Conservation (phyloP, 2,113 vertebrate species). For the Pangasianodon hypophthalmus region DNA sequence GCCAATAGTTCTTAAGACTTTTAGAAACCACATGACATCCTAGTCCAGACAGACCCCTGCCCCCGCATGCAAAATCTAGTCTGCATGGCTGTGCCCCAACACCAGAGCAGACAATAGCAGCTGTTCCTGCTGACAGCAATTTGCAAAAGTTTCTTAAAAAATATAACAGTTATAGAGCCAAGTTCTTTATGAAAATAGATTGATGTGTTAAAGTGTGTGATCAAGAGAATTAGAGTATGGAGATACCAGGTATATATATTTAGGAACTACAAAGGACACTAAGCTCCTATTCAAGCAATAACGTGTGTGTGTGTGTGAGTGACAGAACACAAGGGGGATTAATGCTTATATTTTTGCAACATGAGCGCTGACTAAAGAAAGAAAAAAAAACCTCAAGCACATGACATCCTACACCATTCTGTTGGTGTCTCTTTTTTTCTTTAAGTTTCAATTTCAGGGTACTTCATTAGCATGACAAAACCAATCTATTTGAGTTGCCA, state of each 20-base stretch:
- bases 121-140: constrained; percentile 19
- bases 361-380: constrained; percentile 26
- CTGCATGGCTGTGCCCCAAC: constrained; percentile 52
- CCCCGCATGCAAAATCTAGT: constrained; percentile 30
- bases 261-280: neutral
- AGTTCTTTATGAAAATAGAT: neutral
- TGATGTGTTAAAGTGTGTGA: neutral
- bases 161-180: neutral
- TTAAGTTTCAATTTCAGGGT: neutral
- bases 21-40: constrained; percentile 42
- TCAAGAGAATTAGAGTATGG: neutral
- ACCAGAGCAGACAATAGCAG: constrained; percentile 43
- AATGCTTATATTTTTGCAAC: constrained; percentile 58
- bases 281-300: neutral
- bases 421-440: neutral
- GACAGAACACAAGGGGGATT: constrained; percentile 17
- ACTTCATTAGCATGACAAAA: neutral
- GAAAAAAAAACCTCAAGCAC: constrained; percentile 55
- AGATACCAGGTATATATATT: neutral
- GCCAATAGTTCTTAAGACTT: constrained; percentile 23
- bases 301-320: neutral
- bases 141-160: neutral
- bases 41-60: constrained; percentile 43
- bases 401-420: constrained; percentile 5
- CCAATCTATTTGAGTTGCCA: neutral